A percentile compares a stretch with the other conserved stretches of the same genome.
These are phyloP conservation scores for Lithophane socia DNA, from an alignment of 2,888 invertebrate species.

Conservation along the genomic window DNA sequence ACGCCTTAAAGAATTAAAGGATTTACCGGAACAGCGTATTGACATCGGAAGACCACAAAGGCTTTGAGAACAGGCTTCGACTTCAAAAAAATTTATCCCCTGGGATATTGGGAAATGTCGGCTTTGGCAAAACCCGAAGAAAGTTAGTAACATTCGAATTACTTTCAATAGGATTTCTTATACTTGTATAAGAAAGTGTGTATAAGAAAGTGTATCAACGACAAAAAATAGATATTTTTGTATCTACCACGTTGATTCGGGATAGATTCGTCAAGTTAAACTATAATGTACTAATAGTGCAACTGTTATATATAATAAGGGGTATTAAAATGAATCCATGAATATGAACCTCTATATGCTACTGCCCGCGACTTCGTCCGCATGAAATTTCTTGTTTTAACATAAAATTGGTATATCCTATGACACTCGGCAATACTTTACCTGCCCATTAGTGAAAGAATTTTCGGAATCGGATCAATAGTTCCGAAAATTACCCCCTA, in stretches of 20 bases:
- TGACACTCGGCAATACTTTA: too few species aligned
- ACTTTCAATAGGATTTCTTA: conserved; percentile 38
- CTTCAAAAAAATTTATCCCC: conserved; percentile 46
- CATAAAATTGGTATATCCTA: too few species aligned
- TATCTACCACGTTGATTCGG: neutral
- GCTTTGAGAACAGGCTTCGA: conserved; percentile 15
- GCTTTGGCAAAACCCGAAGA: conserved; percentile 18
- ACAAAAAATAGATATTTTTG: neutral
- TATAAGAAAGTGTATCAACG: too few species aligned
- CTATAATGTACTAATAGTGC: too few species aligned
- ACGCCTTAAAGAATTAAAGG: conserved; percentile 43
- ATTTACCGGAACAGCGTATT: conserved; percentile 41
- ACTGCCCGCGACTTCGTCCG: too few species aligned
- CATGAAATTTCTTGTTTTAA: too few species aligned
- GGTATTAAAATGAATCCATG: too few species aligned
- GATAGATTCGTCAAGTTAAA: neutral
- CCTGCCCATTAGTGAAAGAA: too few species aligned
- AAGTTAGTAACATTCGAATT: conserved; percentile 41
- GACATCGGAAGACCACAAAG: conserved; percentile 50
- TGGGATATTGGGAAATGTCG: conserved; percentile 38
- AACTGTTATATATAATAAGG: too few species aligned
- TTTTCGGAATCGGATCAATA: too few species aligned
- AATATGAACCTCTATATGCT: too few species aligned
- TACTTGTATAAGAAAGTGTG: neutral
- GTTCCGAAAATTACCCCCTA: too few species aligned